Conservation (phyloP, 2,113 vertebrate species). For the Microcebus murinus region DNA sequence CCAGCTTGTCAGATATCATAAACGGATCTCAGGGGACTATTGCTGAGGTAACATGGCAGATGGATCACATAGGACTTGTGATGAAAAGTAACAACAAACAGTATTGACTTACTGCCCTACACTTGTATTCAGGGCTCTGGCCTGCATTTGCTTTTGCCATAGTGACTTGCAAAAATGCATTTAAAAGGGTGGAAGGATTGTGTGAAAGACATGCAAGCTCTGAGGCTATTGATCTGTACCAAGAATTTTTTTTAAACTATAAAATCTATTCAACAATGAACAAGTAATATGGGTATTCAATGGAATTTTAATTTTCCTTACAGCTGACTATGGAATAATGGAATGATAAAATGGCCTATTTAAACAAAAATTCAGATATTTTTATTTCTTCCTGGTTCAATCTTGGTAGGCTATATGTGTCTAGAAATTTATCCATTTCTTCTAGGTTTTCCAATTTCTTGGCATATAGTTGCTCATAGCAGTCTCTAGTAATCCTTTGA, state of each 20-base stretch:
- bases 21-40: neutral
- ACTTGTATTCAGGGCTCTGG: too few relatives aligned
- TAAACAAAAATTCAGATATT: neutral
- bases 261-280: neutral
- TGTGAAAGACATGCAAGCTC: neutral
- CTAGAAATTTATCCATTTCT: too few relatives aligned
- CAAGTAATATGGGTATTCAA: neutral
- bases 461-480: too few relatives aligned
- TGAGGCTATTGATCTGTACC: neutral
- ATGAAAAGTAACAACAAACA: neutral
- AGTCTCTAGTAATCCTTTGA: too few relatives aligned
- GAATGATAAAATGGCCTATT: neutral
- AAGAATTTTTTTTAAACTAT: neutral
- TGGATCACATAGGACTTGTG: neutral
- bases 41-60: neutral
- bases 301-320: neutral
- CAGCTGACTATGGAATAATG: neutral
- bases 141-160: neutral
- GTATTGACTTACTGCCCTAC: neutral
- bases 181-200: neutral
- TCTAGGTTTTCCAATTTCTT: too few relatives aligned
- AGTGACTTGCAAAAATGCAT: neutral
- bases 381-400: too few relatives aligned
- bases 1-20: neutral
- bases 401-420: too few relatives aligned